These are phyloP conservation scores for Rhombomys opimus DNA, from an alignment of 2,113 vertebrate species.

Conservation along the genomic window DNA sequence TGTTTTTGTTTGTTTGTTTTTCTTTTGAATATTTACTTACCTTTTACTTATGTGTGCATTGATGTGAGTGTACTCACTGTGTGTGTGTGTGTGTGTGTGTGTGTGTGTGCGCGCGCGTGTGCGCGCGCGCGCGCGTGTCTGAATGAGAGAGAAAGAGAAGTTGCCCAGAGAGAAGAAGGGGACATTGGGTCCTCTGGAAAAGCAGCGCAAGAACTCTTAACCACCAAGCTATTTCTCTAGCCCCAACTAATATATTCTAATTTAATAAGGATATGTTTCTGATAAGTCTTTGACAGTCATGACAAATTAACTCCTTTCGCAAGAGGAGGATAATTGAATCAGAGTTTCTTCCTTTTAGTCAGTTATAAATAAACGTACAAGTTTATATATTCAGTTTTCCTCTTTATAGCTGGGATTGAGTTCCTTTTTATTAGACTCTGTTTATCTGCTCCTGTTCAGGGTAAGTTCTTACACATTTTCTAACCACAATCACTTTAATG, in stretches of 20 bases:
- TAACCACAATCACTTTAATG: background rate
- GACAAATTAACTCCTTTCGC: conserved; percentile 17
- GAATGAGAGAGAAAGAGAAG: background rate
- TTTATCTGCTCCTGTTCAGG: background rate
- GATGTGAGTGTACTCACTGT: background rate
- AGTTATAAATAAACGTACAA: background rate
- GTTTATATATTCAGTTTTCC: background rate
- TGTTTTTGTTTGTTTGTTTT: background rate
- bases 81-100: background rate
- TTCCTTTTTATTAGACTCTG: background rate
- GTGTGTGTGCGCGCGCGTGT: too few relatives aligned
- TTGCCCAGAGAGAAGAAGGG: background rate
- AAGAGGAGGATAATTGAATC: background rate
- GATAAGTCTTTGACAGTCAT: background rate
- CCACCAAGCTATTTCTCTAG: background rate
- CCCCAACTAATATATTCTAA: background rate
- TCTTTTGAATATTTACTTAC: background rate
- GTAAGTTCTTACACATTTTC: background rate
- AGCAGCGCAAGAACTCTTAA: background rate
- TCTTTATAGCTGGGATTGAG: background rate
- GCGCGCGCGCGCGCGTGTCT: too few relatives aligned
- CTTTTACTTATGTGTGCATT: background rate
- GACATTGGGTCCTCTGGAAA: background rate
- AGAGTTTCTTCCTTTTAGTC: background rate
- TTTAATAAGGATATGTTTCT: conserved; percentile 24